A percentile compares a stretch with the other conserved stretches of the same genome.
Evolutionary conservation across 1,140 invertebrate genomes (phyloP).

Genomic region (Drosophila elegans): DNA sequence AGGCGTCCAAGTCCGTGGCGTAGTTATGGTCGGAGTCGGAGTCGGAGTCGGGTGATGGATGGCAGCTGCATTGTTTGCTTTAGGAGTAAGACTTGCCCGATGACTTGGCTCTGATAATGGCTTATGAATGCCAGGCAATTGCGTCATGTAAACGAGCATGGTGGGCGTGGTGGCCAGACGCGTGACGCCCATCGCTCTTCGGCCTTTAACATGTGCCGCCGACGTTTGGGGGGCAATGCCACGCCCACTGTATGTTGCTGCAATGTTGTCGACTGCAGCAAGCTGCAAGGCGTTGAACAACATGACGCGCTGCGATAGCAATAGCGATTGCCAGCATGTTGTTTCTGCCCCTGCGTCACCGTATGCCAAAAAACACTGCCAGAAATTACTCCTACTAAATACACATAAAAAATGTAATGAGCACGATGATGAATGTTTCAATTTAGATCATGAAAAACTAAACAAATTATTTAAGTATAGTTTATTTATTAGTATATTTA

Average conservation of each 20-base stretch:
- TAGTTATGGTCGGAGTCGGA: conserved; percentile 39
- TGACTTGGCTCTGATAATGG: conserved; percentile 76
- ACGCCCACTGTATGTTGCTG: conserved; percentile 67
- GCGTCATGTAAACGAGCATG: conserved; percentile 67
- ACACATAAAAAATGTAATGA: no score
- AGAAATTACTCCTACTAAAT: no score
- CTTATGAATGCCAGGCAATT: conserved; percentile 79
- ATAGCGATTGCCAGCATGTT: conserved; percentile 21
- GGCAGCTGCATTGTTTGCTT: conserved; percentile 73
- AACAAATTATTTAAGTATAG: no score
- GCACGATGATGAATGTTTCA: no score
- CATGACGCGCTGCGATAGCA: conserved; percentile 46
- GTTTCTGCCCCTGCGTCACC: conserved; percentile 4
- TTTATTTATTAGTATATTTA: no score
- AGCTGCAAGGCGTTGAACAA: conserved; percentile 68
- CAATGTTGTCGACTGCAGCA: conserved; percentile 58
- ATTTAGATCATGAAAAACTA: no score
- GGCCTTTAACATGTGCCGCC: conserved; percentile 35
- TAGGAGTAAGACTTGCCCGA: conserved; percentile 74
- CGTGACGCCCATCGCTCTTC: conserved; percentile 45
- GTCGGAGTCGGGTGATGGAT: conserved; percentile 57
- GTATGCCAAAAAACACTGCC: conserved; percentile 9
- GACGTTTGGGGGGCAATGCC: background rate
- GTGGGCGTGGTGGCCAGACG: conserved; percentile 52
- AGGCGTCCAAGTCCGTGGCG: conserved; percentile 17